Conservation (phyloP, 1,140 invertebrate species). For the Lamellibrachia luymesi region DNA sequence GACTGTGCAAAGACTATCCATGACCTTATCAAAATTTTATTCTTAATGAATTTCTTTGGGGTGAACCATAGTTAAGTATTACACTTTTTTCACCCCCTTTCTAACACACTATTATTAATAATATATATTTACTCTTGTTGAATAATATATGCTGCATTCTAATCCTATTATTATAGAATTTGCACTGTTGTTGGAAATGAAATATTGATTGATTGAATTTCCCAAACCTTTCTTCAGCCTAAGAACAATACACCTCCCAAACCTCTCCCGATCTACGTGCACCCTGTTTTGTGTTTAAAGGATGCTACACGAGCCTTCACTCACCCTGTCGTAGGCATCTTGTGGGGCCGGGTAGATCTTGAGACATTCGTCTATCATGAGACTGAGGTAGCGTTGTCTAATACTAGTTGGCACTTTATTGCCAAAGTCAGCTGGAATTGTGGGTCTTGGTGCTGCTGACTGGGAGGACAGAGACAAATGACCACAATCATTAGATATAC, state of each 20-base stretch:
- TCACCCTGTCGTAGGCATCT: conserved; percentile 71
- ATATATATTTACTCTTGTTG: too few species aligned
- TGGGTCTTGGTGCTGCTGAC: conserved; percentile 38
- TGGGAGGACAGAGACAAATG: not conserved
- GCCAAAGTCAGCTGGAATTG: conserved; percentile 66
- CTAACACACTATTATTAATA: not conserved
- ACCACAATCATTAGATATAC: not conserved
- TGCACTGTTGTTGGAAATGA: not conserved
- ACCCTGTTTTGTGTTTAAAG: not conserved
- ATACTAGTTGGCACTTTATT: conserved; percentile 82
- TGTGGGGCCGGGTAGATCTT: conserved; percentile 66
- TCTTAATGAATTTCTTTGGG: too few species aligned
- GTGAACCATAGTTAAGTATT: too few species aligned
- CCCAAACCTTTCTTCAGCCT: not conserved
- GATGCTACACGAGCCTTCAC: conserved; percentile 12
- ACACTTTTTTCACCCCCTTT: not conserved
- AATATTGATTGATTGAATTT: too few species aligned
- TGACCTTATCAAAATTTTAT: too few species aligned
- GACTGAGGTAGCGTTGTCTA: conserved; percentile 79
- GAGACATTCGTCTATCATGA: conserved; percentile 82
- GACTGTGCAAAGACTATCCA: too few species aligned
- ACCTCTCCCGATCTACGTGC: not conserved
- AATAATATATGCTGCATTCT: too few species aligned
- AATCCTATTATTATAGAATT: too few species aligned
- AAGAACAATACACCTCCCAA: not conserved